These are phyloP conservation scores for Arctocebus calabarensis DNA, from an alignment of 2,797 vertebrate genomes.

Conservation along the genomic window DNA sequence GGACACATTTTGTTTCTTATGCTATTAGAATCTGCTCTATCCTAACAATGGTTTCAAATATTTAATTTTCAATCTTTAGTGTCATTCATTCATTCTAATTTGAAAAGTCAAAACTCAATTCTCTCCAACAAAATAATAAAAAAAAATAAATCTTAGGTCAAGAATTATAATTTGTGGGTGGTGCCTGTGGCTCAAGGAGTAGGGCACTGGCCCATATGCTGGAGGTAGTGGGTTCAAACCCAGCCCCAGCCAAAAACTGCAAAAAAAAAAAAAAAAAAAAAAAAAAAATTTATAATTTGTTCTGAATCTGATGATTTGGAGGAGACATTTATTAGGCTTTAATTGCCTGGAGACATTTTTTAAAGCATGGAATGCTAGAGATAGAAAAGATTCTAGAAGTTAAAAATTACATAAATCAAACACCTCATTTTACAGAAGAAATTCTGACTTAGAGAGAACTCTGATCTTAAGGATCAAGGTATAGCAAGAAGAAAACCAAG, in stretches of 20 bases:
- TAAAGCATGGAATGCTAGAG: constrained; percentile 16
- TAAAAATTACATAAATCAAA: constrained; percentile 50
- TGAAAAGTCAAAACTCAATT: constrained; percentile 17
- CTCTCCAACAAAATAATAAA: constrained; percentile 18
- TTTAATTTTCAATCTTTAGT: constrained; percentile 51
- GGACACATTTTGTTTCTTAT: constrained; percentile 51
- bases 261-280: no score
- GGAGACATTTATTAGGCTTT: background rate
- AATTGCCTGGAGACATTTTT: background rate
- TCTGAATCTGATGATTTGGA: constrained; percentile 12
- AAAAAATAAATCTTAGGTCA: background rate
- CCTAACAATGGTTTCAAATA: constrained; percentile 31
- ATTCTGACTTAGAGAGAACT: constrained; percentile 34
- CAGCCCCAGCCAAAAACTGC: no score
- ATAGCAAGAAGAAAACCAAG: background rate
- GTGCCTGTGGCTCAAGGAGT: no score
- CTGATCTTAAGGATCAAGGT: constrained; percentile 13
- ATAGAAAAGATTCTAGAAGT: constrained; percentile 4
- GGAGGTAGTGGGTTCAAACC: no score
- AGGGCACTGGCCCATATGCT: no score
- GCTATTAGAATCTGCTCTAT: constrained; percentile 21
- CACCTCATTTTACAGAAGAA: constrained; percentile 31
- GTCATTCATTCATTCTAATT: constrained; percentile 16
- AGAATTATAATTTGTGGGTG: constrained; percentile 47
- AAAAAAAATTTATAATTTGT: constrained; percentile 33